A percentile compares a stretch with the other conserved stretches of the same genome.
Evolutionary conservation across 2,888 invertebrate genomes (phyloP).

Genomic region (Hydraecia micacea): DNA sequence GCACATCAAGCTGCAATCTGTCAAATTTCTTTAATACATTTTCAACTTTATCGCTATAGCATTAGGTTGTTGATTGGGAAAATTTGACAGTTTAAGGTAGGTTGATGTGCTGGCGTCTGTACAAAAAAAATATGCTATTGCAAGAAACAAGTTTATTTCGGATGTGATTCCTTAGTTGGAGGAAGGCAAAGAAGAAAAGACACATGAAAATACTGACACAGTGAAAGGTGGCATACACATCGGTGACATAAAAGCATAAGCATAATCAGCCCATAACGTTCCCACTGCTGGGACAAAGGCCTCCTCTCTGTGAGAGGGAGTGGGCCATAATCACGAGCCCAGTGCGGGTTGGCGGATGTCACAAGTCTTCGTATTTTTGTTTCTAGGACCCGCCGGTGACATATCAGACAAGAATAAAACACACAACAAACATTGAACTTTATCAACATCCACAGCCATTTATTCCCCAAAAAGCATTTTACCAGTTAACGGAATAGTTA

Average conservation of each 20-base stretch:
- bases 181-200: no score
- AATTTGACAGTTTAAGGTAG: no score
- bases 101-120: no score
- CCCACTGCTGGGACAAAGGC: background rate
- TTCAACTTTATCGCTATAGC: no score
- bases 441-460: background rate
- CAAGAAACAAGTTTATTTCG: background rate
- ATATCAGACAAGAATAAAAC: background rate
- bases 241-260: background rate
- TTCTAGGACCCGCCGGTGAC: background rate
- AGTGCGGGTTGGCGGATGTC: no score
- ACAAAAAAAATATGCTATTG: background rate
- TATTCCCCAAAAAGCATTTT: constrained; percentile 12
- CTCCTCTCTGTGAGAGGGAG: background rate
- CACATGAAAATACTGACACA: background rate
- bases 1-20: no score
- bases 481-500: constrained; percentile 12
- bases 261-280: background rate
- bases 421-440: background rate
- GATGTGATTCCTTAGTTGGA: background rate
- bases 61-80: no score
- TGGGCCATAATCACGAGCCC: background rate
- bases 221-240: background rate
- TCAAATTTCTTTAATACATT: no score
- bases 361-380: background rate